These are phyloP conservation scores for Cossypha polioptera DNA, from an alignment of 2,797 vertebrate species.

Conservation along the genomic window DNA sequence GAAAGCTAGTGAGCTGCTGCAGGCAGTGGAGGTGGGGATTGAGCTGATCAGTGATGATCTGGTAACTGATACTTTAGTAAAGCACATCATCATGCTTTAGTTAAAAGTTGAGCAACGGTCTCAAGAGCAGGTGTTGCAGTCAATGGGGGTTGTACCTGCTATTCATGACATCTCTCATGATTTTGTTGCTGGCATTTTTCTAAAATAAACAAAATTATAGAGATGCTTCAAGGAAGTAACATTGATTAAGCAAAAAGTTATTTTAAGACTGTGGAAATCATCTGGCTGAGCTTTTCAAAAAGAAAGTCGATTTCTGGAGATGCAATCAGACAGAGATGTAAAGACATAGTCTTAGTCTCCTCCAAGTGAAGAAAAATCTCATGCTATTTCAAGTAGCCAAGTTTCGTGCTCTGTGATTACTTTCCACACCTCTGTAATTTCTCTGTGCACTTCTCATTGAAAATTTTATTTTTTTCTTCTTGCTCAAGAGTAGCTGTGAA, in stretches of 20 bases:
- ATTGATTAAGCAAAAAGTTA: slow-evolving; percentile 53
- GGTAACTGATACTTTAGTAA: background rate
- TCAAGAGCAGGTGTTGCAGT: background rate
- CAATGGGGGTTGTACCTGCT: background rate
- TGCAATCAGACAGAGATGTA: background rate
- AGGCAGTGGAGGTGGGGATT: background rate
- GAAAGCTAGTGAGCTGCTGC: background rate
- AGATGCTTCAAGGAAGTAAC: slow-evolving; percentile 1
- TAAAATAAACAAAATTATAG: slow-evolving; percentile 3
- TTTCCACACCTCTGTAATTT: background rate
- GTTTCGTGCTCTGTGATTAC: background rate
- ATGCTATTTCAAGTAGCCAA: background rate
- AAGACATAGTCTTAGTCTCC: background rate
- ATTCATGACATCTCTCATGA: background rate
- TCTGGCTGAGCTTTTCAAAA: slow-evolving; percentile 37
- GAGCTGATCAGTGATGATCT: background rate
- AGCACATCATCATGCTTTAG: background rate
- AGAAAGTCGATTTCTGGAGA: slow-evolving; percentile 1
- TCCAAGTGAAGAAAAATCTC: background rate
- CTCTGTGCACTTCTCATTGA: background rate
- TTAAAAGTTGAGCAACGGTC: background rate
- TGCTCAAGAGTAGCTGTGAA: background rate
- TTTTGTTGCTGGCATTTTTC: background rate
- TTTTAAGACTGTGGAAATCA: slow-evolving; percentile 58
- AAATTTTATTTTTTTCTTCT: background rate